Evolutionary conservation across 2,888 invertebrate genomes (phyloP).

Genomic region (Athalia rosae): DNA sequence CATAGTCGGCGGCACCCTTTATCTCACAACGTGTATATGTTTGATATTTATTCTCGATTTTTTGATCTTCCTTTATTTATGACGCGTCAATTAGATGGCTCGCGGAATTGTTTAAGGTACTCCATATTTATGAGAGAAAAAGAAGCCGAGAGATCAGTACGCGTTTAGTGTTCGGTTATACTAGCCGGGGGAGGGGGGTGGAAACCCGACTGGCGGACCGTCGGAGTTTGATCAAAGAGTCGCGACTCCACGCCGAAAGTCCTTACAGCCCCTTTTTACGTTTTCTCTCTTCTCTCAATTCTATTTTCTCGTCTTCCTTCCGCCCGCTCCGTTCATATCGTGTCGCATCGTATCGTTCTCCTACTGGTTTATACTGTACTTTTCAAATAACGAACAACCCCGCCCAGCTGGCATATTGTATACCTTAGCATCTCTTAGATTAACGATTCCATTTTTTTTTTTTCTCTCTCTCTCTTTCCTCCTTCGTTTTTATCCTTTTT

Average conservation of each 20-base stretch:
- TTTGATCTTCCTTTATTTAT: constrained; percentile 50
- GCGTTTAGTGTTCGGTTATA: constrained; percentile 62
- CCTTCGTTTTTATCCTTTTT: constrained; percentile 46
- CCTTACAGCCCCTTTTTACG: constrained; percentile 63
- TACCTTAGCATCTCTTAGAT: constrained; percentile 69
- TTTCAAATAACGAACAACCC: constrained; percentile 67
- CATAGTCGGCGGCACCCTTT: constrained; percentile 26
- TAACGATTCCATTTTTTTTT: constrained; percentile 57
- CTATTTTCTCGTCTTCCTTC: constrained; percentile 42
- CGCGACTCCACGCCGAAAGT: constrained; percentile 59
- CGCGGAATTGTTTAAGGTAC: constrained; percentile 53
- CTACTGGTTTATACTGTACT: constrained; percentile 57
- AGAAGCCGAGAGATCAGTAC: constrained; percentile 62
- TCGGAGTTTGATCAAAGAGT: constrained; percentile 69
- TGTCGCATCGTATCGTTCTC: constrained; percentile 31
- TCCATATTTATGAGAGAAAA: constrained; percentile 70
- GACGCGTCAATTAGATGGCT: constrained; percentile 67
- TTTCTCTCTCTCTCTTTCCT: no score
- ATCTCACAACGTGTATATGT: constrained; percentile 43
- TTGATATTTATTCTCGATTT: background rate
- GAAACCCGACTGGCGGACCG: constrained; percentile 47
- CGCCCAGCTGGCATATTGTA: constrained; percentile 66
- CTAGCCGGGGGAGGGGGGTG: constrained; percentile 57
- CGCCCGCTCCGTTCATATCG: constrained; percentile 43
- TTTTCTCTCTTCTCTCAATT: constrained; percentile 41